These are phyloP conservation scores for Labrus mixtus DNA, from an alignment of 2,113 vertebrate genomes.

Conservation along the genomic window DNA sequence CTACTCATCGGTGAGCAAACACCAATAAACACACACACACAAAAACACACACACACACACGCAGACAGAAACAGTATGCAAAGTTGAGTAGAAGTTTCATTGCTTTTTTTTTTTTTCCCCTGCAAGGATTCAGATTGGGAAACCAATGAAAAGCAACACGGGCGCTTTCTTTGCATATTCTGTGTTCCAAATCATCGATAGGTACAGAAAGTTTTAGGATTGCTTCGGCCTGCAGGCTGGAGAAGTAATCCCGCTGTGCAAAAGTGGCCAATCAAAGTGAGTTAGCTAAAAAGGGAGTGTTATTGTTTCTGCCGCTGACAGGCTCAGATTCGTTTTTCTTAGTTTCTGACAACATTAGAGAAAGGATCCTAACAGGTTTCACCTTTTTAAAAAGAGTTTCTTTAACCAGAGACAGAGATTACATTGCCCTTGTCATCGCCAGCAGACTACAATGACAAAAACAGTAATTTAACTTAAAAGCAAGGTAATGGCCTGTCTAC, in stretches of 20 bases:
- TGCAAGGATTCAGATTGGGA: background rate
- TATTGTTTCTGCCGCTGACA: too few species aligned
- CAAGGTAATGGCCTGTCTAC: too few species aligned
- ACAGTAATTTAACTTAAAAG: background rate
- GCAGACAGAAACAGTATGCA: background rate
- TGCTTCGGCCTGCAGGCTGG: background rate
- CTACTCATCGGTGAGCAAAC: slow-evolving; percentile 93
- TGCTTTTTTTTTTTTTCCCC: background rate
- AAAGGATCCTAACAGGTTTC: too few species aligned
- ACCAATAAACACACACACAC: background rate
- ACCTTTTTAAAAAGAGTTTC: too few species aligned
- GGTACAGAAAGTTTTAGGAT: background rate
- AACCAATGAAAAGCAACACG: background rate
- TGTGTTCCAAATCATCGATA: background rate
- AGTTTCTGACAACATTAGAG: background rate
- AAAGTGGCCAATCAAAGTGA: background rate
- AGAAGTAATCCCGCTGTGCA: background rate
- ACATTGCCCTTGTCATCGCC: too few species aligned
- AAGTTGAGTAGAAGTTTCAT: background rate
- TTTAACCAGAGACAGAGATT: too few species aligned
- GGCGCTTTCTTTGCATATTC: background rate
- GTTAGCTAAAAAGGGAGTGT: too few species aligned
- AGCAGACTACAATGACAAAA: background rate
- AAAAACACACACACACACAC: slow-evolving; percentile 9
- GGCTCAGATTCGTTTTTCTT: background rate